Evolutionary conservation across 2,888 invertebrate genomes (phyloP), one percentile per base, ranked within the genome.

Genomic region (Drosophila acutilabella): DNA sequence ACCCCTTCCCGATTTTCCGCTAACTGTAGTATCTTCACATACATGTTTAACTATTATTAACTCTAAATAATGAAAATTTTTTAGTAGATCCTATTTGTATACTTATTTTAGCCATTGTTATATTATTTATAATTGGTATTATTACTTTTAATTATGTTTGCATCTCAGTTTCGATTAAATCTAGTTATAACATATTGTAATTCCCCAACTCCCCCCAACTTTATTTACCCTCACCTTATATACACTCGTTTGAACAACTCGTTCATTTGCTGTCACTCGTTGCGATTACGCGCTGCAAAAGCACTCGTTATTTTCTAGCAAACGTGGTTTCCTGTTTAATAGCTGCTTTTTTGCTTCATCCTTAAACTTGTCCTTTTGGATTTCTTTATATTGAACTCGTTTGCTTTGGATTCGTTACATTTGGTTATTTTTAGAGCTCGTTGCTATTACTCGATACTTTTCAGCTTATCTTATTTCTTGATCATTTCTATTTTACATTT

Each of bases 101-200:
- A n/a, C 45, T 23, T 36, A n/a, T 33, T 40, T 11, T 23, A 36
- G 11, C 44, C 33, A 6, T 26, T 42, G 44, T 53, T 59, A 13
- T 41, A 13, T 18, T 10, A 50, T n/a, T 16, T 57, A 26, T 26
- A 54, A 16, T 38, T 56, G 4, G 18, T 33, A 44, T 33, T 11
- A 33, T 54, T 42, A 33, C 16, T 38, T 57, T 57, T 38, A 45
- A 57, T 45, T 54, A 36, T 20, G 20, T 36, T 33, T 18, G n/a
- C 33, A 44, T 11, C 18, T 44, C 33, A 44, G 54, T 33, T 54
- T 54, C 33, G 54, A 11, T 54, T 54, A 20, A 54, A 33, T 36
- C 18, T 44, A 44, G 20, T 20, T 33, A 20, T 7, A 54, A 33
- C 10, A 30, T 36, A 3, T 20, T 20, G 4, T 20, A n/a, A 18